Evolutionary conservation across 2,888 invertebrate species (phyloP).

Genomic region (Notocelia uddmanniana): DNA sequence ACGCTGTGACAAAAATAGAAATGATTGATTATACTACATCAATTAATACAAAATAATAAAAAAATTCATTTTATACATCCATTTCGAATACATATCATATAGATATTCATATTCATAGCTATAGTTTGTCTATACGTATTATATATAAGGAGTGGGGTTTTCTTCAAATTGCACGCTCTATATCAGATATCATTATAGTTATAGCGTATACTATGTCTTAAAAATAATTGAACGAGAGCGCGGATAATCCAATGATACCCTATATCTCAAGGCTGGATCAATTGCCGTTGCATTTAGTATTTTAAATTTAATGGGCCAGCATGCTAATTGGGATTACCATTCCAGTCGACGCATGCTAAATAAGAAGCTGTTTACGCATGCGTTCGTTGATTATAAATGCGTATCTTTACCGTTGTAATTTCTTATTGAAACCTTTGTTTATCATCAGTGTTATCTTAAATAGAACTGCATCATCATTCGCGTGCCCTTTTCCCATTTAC

Average conservation of each 20-base stretch:
- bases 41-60: too few relatives aligned
- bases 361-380: background rate
- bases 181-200: background rate
- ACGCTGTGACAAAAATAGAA: too few relatives aligned
- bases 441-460: background rate
- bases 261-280: slow-evolving; percentile 33
- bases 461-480: too few relatives aligned
- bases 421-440: background rate
- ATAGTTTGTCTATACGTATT: too few relatives aligned
- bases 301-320: slow-evolving; percentile 25
- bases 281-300: slow-evolving; percentile 37
- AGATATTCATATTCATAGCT: too few relatives aligned
- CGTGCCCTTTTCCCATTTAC: too few relatives aligned
- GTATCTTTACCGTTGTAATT: background rate
- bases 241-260: background rate
- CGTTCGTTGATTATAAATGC: background rate
- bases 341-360: background rate
- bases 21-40: too few relatives aligned
- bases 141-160: too few relatives aligned
- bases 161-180: too few relatives aligned
- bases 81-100: too few relatives aligned
- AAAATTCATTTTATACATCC: too few relatives aligned
- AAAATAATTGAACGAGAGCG: background rate
- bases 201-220: background rate
- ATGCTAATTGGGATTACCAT: slow-evolving; percentile 29